Evolutionary conservation across 1,140 invertebrate genomes (phyloP), one percentile per base, ranked within the genome.

Genomic region (Halictus rubicundus): DNA sequence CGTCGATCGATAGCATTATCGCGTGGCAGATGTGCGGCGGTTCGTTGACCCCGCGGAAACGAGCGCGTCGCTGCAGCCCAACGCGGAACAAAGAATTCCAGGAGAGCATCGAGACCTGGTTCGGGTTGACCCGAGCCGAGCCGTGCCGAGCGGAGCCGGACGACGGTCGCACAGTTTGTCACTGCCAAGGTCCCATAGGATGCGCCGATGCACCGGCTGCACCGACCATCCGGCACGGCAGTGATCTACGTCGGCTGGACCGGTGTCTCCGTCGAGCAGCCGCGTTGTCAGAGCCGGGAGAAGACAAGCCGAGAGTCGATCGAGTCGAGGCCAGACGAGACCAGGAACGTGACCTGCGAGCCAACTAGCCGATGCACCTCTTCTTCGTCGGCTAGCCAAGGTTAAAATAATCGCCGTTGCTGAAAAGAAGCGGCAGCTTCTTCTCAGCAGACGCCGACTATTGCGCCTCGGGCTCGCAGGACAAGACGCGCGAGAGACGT

Each of bases 291-390:
- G 49, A 64, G 70, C 10, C 57, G 54, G 60, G 73, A 49, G 12
- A 23, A 61, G 39, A 46, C 52, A 52, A 75, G 10, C 42, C 42
- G 42, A 52, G 49, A 52, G 49, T 19, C 49, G 16, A 52, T 46
- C 77, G 68, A 60, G 59, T 27, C 32, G 37, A 54, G 52, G 59
- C 69, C 37, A 60, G 78, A 81, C 78, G 74, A 63, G 52, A 57
- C 39, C 27, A 46, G 59, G 75, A 76, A 86, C 85, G 85, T 86
- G 80, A 86, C 77, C 65, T 64, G 85, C 46, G 73, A 84, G 71
- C 70, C 77, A 86, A 83, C 39, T 32, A 77, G 27, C 27, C 49
- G 59, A 23, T 37, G 57, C 46, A 21, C 39, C 52, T 77, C 32
- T 32, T 54, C 78, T 37, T 54, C 60, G 37, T 72, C 60, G 60